Conservation (phyloP, 2,113 vertebrate genomes). For the Poicephalus gulielmi region DNA sequence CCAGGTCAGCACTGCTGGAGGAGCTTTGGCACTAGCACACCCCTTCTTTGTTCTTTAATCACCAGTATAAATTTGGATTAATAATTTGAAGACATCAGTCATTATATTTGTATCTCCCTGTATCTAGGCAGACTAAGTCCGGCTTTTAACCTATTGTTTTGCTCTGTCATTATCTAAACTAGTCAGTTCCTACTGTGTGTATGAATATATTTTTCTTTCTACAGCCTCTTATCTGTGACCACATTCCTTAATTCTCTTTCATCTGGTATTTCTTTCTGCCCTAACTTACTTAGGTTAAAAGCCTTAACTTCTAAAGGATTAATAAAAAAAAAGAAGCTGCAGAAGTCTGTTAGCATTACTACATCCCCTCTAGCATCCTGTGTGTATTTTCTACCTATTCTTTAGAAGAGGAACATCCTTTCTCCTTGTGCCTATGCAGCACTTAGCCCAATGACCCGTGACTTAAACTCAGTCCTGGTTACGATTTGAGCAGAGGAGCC, state of each 20-base stretch:
- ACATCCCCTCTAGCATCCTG: not conserved
- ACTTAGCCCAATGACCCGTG: not conserved
- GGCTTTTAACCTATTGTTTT: not conserved
- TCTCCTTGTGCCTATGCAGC: not conserved
- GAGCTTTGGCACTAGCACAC: not conserved
- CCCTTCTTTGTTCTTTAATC: not conserved
- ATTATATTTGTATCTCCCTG: not conserved
- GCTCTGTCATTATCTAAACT: not conserved
- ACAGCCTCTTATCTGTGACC: rapidly evolving
- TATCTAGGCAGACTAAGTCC: not conserved
- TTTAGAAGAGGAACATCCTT: not conserved
- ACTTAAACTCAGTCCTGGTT: not conserved
- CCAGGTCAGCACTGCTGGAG: not conserved
- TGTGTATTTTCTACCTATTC: not conserved
- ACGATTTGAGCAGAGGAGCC: not conserved
- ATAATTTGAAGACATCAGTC: not conserved
- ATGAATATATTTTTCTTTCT: not conserved
- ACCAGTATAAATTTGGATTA: not conserved
- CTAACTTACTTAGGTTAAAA: not conserved
- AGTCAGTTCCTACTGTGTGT: not conserved
- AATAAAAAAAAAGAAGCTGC: not conserved
- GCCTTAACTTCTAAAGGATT: not conserved
- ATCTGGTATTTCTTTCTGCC: not conserved
- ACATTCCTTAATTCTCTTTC: not conserved
- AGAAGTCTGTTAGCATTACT: not conserved